Percentiles rank a stretch among this genome's conserved stretches.
These are phyloP conservation scores for Semaprochilodus insignis DNA, from an alignment of 2,797 vertebrate species.

Conservation along the genomic window DNA sequence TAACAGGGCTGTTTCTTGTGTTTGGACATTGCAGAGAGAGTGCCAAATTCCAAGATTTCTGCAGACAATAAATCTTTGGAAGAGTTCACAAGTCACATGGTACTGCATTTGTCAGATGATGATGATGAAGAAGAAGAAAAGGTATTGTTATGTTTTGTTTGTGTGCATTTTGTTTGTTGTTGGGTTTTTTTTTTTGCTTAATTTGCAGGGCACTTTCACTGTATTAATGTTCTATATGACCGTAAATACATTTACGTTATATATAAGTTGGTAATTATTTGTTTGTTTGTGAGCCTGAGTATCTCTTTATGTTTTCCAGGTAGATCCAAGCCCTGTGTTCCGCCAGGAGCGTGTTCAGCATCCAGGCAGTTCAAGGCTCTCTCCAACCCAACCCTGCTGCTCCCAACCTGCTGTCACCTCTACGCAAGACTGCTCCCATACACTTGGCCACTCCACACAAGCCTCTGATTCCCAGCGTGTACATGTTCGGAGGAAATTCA, in stretches of 20 bases:
- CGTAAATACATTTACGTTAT: no score
- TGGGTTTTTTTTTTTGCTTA: background rate
- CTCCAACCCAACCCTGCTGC: slow-evolving; percentile 34
- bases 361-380: background rate
- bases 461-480: background rate
- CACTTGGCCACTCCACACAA: background rate
- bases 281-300: background rate
- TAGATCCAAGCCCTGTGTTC: slow-evolving; percentile 80
- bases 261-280: background rate
- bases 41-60: background rate
- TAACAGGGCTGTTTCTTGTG: background rate
- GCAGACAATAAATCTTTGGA: slow-evolving; percentile 18
- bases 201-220: no score
- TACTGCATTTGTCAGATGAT: slow-evolving; percentile 69
- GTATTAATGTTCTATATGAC: background rate
- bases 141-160: slow-evolving; percentile 22
- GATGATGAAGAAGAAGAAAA: slow-evolving; percentile 60
- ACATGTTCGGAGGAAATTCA: background rate
- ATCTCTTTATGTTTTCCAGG: slow-evolving; percentile 46
- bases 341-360: slow-evolving; percentile 57
- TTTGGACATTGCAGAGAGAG: slow-evolving; percentile 30
- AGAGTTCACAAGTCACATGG: slow-evolving; percentile 67
- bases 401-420: slow-evolving; percentile 21
- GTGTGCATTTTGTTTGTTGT: background rate
- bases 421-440: background rate